A percentile compares a stretch with the other conserved stretches of the same genome.
These are phyloP conservation scores for Nothocercus nigrocapillus DNA, from an alignment of 2,113 vertebrate genomes.

Conservation along the genomic window DNA sequence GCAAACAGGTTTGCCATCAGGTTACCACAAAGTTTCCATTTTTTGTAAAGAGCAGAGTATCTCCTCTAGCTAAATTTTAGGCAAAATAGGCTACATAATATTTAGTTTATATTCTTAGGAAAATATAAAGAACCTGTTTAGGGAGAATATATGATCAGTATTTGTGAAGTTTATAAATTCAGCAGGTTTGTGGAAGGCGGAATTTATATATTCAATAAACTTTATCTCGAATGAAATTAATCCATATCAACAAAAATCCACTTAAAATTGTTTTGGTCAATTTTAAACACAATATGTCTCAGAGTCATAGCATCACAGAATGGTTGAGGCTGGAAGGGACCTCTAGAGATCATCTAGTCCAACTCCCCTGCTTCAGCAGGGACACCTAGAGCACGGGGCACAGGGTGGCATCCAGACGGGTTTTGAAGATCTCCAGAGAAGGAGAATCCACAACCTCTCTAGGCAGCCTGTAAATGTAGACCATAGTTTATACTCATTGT, in stretches of 20 bases:
- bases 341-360: too few species aligned
- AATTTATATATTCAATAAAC: background rate
- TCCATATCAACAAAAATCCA: background rate
- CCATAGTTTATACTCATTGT: background rate
- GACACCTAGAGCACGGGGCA: too few species aligned
- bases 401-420: too few species aligned
- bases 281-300: background rate
- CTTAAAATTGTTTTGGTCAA: background rate
- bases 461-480: background rate
- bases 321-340: too few species aligned
- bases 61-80: background rate
- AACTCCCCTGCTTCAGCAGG: too few species aligned
- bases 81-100: background rate
- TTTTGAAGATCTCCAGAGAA: too few species aligned
- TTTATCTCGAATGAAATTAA: background rate
- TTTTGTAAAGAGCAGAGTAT: background rate
- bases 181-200: background rate
- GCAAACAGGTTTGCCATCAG: background rate
- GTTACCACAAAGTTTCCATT: background rate
- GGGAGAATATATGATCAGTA: background rate
- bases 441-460: too few species aligned
- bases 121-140: background rate
- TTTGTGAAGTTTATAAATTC: background rate
- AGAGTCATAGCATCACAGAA: too few species aligned
- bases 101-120: background rate